phyloP scores from a whole-genome alignment of 2,888 invertebrate genomes.

The Chelonus formosanus region DNA sequence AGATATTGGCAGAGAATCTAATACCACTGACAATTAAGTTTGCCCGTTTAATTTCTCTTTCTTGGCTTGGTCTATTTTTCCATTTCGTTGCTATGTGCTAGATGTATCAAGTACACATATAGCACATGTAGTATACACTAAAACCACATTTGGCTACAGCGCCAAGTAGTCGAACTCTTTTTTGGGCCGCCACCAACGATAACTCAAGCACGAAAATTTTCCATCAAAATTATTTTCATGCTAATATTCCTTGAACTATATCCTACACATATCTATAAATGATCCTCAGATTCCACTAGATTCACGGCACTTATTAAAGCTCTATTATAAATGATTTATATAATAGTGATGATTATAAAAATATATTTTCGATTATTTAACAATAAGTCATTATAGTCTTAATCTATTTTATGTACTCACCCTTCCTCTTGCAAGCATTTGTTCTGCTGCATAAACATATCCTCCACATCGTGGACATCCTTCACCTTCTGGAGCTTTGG shows the following conservation, averaged over 20 bases:
- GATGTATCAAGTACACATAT: conserved; percentile 6
- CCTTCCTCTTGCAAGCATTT: conserved; percentile 90
- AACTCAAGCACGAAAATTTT: conserved; percentile 39
- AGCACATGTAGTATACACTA: neutral
- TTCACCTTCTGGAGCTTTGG: conserved; percentile 84
- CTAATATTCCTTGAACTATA: conserved; percentile 7
- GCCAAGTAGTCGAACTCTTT: conserved; percentile 41
- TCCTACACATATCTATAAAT: neutral
- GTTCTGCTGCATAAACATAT: conserved; percentile 89
- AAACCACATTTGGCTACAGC: conserved; percentile 36
- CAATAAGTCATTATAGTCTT: neutral
- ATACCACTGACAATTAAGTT: conserved; percentile 41
- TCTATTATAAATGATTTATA: neutral
- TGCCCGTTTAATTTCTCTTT: conserved; percentile 40
- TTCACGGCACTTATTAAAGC: too few species aligned
- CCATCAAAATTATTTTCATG: conserved; percentile 32
- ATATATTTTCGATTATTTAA: conserved; percentile 8
- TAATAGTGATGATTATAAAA: neutral
- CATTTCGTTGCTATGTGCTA: conserved; percentile 38
- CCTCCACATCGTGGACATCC: conserved; percentile 91
- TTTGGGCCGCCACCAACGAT: conserved; percentile 51
- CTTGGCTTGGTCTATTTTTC: conserved; percentile 44
- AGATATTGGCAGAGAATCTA: conserved; percentile 30
- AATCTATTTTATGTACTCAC: conserved; percentile 68
- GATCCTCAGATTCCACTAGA: too few species aligned